A percentile compares a stretch with the other conserved stretches of the same genome.
phyloP scores from a whole-genome alignment of 2,888 invertebrate species.

The Psococerastis gibbosa region DNA sequence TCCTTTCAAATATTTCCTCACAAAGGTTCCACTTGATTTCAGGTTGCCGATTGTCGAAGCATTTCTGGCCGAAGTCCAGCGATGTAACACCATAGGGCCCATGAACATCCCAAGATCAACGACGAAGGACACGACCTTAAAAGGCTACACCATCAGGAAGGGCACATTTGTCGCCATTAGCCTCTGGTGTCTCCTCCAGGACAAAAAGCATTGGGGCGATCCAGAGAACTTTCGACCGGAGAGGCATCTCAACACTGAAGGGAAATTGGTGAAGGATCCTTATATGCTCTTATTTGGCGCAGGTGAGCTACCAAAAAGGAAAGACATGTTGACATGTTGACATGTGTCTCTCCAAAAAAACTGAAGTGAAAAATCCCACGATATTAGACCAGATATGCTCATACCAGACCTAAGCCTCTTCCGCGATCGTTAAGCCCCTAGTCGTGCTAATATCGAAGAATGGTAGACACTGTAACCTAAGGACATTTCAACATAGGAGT shows the following conservation, averaged over 20 bases:
- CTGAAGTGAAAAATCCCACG: no score
- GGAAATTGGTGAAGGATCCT: slow-evolving; percentile 15
- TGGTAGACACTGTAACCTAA: no score
- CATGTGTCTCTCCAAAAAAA: no score
- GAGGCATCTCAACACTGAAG: slow-evolving; percentile 16
- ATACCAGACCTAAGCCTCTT: no score
- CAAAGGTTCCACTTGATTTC: no score
- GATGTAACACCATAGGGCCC: slow-evolving; percentile 15
- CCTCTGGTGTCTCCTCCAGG: slow-evolving; percentile 15
- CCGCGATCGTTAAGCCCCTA: no score
- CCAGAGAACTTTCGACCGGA: slow-evolving; percentile 18
- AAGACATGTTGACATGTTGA: no score
- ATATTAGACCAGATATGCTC: no score
- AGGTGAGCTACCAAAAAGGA: no score
- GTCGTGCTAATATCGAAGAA: no score
- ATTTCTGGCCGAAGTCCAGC: slow-evolving; percentile 15
- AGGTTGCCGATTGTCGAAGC: slow-evolving; percentile 16
- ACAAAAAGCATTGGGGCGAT: slow-evolving; percentile 17
- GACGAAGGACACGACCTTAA: slow-evolving; percentile 13
- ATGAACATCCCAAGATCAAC: slow-evolving; percentile 13
- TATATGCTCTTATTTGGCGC: slow-evolving; percentile 16
- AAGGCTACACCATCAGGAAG: slow-evolving; percentile 16
- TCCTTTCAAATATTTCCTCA: no score
- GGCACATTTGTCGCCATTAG: slow-evolving; percentile 15
- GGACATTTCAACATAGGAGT: no score